phyloP scores from a whole-genome alignment of 2,113 vertebrate genomes.

The Brachypteracias leptosomus region DNA sequence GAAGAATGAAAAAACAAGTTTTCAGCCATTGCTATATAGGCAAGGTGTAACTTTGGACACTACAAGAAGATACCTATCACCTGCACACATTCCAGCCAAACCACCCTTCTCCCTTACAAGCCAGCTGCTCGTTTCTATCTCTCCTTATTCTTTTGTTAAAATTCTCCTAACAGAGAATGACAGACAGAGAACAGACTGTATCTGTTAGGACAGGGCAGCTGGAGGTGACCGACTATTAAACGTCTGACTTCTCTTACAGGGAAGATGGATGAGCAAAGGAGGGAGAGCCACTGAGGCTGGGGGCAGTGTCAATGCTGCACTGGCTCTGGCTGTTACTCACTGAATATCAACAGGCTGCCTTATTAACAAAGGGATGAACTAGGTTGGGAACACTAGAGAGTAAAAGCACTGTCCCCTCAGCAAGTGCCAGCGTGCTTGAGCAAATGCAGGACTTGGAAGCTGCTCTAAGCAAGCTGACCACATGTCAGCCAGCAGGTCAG shows the following conservation, averaged over 20 bases:
- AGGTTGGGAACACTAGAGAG: not conserved
- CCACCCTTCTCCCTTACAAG: not conserved
- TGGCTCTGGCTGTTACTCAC: not conserved
- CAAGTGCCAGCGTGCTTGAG: fast-evolving
- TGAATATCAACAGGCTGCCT: fast-evolving
- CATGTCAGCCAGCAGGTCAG: not conserved
- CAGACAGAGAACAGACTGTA: no score
- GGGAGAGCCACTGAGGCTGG: not conserved
- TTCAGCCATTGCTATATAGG: not conserved
- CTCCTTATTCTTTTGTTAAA: not conserved
- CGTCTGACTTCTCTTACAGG: fast-evolving
- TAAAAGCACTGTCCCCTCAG: not conserved
- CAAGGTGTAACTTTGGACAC: not conserved
- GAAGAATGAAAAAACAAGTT: not conserved
- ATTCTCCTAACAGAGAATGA: not conserved
- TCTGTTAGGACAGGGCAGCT: not conserved
- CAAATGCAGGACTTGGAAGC: not conserved
- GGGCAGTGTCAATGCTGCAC: fast-evolving
- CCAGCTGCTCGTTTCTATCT: not conserved
- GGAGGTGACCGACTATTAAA: not conserved
- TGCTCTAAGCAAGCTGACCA: not conserved
- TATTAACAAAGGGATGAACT: fast-evolving
- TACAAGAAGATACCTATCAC: not conserved
- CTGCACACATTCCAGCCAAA: not conserved
- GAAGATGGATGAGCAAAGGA: not conserved